Evolutionary conservation across 2,113 vertebrate species (phyloP), one percentile per base, ranked within the genome.

Genomic region (Vidua chalybeata): DNA sequence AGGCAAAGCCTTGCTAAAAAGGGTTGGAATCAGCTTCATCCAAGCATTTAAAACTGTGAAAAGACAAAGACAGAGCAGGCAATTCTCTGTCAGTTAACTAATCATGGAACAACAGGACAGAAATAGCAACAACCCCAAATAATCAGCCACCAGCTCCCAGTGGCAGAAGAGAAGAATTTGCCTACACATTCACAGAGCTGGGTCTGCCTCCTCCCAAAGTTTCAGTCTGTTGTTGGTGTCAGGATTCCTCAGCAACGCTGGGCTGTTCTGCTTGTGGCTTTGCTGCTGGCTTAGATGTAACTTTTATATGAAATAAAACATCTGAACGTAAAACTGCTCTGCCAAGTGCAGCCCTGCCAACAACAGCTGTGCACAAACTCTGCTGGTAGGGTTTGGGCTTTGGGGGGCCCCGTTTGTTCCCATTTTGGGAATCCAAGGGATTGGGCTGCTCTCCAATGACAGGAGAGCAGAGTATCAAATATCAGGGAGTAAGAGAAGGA

Each of bases 71-170:
- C 3, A 75, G 46, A 68, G 31, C 13, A 95, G 93, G 71, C 37
- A 62, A 48, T 56, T 66, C 45, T 33, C 79, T 69, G 87, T 67
- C 84, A 62, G 66, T 58, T 87, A 88, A 90, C 83, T 88, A 27
- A 89, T 77, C 59, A 69, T 6, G 90, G 58, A 87, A 67, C 15
- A 81, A 67, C 24, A 41, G 74, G 45, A 73, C 76, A 92, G 95
- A 89, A 95, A 92, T 62, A 94, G 80, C 31, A 87, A 87, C 72
- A 88, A 30, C 74, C 78, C 87, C 90, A 94, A 96, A 85, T 18
- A 86, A 75, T 68, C 87, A 95, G 71, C 55, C 83, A n/a, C 9
- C 58, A 43, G 10, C 6, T 73, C 49, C 41, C 27, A 54, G 8
- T 13, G 22, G 81, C 88, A 94, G 87, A 73, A 75, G 61, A 89